Base-by-base conservation (phyloP, 2,888 invertebrate species). In the Atherix ibis region DNA sequence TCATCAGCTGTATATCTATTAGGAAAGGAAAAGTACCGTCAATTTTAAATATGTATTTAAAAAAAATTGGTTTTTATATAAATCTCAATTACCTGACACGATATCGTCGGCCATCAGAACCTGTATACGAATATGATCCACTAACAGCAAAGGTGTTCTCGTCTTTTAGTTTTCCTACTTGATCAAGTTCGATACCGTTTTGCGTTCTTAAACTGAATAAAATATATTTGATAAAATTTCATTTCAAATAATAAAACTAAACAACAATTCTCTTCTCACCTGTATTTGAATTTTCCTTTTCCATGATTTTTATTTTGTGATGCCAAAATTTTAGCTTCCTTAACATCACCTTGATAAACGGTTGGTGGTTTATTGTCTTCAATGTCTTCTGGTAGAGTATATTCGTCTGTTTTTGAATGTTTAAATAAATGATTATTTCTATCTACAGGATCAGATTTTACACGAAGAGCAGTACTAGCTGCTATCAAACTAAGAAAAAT, bases 41-140 rank as follows among this genome's bases (percentile, higher is more conserved):
- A 8, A 1, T 9, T 28, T 2, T 22, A 22, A 22, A 22, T 22
- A 8, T 22, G 10, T 8, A 8, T 22, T 8, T 22, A 22, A 22
- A 22, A 22, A 22, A 22, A 22, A 22, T 22, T 10, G 6, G 6
- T 22, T 8, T 4, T 22, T 22, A 10, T 10, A 8, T 22, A 10
- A 22, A 8, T 9, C 4, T 10, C 9, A 19, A 15, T 50, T 28
- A 59, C 58, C 47, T 47, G 2, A 46, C 46, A 13, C 45, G 55
- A 44, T 61, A 61, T 22, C 58, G 54, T 42, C 55, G 57, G 27
- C 60, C 60, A 50, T 61, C 60, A 39, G 51, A 54, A 15, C 61
- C 61, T 6, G 60, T 61, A 37, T 61, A 61, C 13, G 61, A 55
- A 43, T 60, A 61, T 19, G 58, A 55, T 3, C 61, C 61, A 40